Percentiles rank a stretch among this genome's conserved stretches.
Conservation (phyloP, 2,113 vertebrate species). For the Phrynosoma platyrhinos region DNA sequence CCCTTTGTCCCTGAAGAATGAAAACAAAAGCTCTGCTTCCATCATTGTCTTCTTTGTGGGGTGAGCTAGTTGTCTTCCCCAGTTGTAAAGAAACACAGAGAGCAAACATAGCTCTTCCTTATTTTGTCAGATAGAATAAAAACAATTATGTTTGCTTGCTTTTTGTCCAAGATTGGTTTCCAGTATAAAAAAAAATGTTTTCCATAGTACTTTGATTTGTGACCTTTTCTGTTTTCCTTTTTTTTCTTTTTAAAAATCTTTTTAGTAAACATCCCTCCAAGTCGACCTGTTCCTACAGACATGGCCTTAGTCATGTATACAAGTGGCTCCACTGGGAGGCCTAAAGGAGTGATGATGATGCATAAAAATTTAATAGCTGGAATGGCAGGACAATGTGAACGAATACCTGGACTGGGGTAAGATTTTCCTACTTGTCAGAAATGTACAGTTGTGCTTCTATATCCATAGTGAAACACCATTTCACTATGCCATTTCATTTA, state of each 20-base stretch:
- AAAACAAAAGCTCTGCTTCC: background rate
- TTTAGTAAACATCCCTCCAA: slow-evolving; percentile 78
- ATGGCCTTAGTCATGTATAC: slow-evolving; percentile 98
- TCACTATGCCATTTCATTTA: too few relatives aligned
- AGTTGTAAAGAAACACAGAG: background rate
- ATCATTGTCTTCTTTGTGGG: background rate
- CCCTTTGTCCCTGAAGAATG: background rate
- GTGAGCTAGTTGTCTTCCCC: background rate
- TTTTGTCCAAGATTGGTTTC: background rate
- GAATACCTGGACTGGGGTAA: slow-evolving; percentile 95
- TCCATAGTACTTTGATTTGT: background rate
- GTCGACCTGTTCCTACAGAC: slow-evolving; percentile 86
- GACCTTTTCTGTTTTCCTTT: background rate
- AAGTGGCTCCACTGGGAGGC: slow-evolving; percentile 94
- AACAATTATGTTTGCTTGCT: background rate
- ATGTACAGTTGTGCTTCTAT: too few relatives aligned
- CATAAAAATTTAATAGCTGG: slow-evolving; percentile 95
- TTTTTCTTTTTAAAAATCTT: slow-evolving; percentile 11
- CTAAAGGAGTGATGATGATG: slow-evolving; percentile 96
- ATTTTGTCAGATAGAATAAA: background rate
- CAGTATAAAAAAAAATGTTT: background rate
- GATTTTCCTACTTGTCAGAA: slow-evolving; percentile 41
- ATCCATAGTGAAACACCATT: too few relatives aligned
- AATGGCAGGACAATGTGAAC: slow-evolving; percentile 96
- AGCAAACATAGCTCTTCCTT: fast-evolving